Evolutionary conservation across 2,888 invertebrate genomes (phyloP).

Genomic region (Cyaniris semiargus): DNA sequence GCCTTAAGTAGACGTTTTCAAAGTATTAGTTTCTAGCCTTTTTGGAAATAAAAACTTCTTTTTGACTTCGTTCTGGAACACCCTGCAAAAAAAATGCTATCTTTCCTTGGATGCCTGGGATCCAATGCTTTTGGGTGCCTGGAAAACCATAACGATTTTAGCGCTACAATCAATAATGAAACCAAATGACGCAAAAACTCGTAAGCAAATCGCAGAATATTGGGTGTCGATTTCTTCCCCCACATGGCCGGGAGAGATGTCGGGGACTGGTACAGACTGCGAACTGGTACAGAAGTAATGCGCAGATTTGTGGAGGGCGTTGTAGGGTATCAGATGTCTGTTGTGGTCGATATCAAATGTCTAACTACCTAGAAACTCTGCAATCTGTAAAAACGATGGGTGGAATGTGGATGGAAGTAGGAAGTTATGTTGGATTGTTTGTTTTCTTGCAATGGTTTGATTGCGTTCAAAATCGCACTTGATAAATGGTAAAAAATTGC

Average conservation of each 20-base stretch:
- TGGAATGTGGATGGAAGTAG: background rate
- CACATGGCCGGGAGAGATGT: background rate
- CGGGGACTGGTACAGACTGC: background rate
- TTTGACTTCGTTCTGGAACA: too few relatives aligned
- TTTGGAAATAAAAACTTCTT: too few relatives aligned
- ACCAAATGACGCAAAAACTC: too few relatives aligned
- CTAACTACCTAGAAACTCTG: background rate
- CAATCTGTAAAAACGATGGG: background rate
- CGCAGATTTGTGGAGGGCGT: constrained; percentile 2
- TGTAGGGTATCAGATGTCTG: background rate
- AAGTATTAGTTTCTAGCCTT: too few relatives aligned
- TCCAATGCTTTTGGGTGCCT: background rate
- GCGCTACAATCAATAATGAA: background rate
- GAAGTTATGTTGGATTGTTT: too few relatives aligned
- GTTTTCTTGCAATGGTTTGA: too few relatives aligned
- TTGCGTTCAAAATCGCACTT: too few relatives aligned
- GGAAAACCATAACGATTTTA: background rate
- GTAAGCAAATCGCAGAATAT: background rate
- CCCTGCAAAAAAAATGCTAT: too few relatives aligned
- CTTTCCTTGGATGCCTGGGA: background rate
- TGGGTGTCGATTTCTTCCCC: background rate
- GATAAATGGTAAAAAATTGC: too few relatives aligned
- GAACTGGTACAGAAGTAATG: background rate
- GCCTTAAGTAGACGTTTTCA: too few relatives aligned
- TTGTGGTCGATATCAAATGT: background rate